Conservation (phyloP, 2,797 vertebrate genomes). For the Knipowitschia caucasica region DNA sequence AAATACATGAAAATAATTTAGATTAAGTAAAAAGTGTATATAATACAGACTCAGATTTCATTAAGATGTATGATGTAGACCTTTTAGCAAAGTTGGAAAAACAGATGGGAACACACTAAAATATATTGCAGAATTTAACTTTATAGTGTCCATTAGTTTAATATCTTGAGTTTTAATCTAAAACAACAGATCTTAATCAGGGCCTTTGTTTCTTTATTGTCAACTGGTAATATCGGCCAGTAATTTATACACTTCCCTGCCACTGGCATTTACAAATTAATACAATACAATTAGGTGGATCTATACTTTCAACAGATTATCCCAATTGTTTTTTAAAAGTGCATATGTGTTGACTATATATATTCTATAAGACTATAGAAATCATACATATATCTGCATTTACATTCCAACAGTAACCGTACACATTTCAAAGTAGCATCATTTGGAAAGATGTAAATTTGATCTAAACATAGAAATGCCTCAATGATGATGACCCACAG, state of each 20-base stretch:
- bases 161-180: too few species aligned
- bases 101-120: not conserved
- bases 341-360: too few species aligned
- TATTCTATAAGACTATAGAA: not conserved
- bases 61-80: too few species aligned
- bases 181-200: too few species aligned
- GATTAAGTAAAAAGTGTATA: too few species aligned
- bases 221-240: not conserved
- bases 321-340: not conserved
- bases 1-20: slow-evolving; percentile 27
- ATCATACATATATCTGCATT: not conserved
- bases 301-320: not conserved
- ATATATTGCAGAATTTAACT: too few species aligned
- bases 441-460: not conserved
- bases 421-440: not conserved
- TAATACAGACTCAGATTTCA: too few species aligned
- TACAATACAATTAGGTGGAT: too few species aligned
- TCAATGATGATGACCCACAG: not conserved
- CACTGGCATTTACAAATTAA: too few species aligned
- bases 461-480: not conserved
- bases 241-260: too few species aligned
- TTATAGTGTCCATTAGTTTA: too few species aligned
- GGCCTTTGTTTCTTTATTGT: too few species aligned
- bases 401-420: not conserved
- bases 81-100: not conserved